Conservation (phyloP, 2,888 invertebrate genomes). For the Spisula solida region DNA sequence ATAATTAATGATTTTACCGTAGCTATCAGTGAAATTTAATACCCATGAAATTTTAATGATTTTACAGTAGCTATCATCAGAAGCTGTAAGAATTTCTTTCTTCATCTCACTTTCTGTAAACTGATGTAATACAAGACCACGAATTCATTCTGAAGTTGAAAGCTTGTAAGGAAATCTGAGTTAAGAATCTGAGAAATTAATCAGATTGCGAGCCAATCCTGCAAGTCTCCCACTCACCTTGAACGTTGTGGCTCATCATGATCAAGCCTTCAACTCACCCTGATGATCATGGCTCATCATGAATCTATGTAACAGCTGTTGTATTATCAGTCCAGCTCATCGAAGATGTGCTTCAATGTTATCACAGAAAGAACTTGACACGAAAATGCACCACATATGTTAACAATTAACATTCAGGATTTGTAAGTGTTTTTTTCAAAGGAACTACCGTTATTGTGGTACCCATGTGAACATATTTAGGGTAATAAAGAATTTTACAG, state of each 20-base stretch:
- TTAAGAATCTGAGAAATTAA: conserved; percentile 35
- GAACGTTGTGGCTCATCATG: no score
- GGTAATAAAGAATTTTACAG: neutral
- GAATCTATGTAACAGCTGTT: conserved; percentile 41
- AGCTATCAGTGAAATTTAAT: no score
- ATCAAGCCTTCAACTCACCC: no score
- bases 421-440: conserved; percentile 32
- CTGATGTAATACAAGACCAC: neutral
- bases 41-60: no score
- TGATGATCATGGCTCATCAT: neutral
- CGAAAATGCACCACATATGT: conserved; percentile 48
- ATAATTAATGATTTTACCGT: no score
- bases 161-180: conserved; percentile 15
- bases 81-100: no score
- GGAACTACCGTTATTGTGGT: neutral
- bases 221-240: neutral
- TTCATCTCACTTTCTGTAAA: no score
- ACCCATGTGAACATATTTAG: neutral
- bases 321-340: conserved; percentile 24
- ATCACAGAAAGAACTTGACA: conserved; percentile 38
- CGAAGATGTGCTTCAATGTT: conserved; percentile 26
- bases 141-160: conserved; percentile 41
- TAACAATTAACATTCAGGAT: conserved; percentile 21
- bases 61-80: no score
- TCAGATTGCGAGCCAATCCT: neutral